A percentile compares a stretch with the other conserved stretches of the same genome.
Conservation (phyloP, 1,140 invertebrate species). For the Agrypnia vestita region DNA sequence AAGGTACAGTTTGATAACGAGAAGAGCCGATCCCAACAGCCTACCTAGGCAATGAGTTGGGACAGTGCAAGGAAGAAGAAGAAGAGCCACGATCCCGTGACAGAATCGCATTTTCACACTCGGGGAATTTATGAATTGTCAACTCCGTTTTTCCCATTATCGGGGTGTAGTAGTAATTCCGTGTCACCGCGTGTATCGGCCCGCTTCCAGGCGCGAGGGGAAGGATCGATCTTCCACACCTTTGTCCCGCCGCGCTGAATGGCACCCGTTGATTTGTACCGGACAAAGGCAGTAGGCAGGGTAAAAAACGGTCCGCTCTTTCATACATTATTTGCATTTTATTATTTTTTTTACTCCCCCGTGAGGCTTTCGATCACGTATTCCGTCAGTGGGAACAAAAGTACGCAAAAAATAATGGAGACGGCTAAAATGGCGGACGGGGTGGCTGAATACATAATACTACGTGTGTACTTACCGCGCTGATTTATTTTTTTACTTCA, state of each 20-base stretch:
- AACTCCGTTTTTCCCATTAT: too few species aligned
- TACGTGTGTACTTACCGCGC: background rate
- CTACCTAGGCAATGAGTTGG: too few species aligned
- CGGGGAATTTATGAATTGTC: too few species aligned
- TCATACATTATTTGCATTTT: constrained; percentile 44
- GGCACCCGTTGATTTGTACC: constrained; percentile 33
- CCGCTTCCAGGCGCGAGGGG: background rate
- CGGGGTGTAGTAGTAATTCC: too few species aligned
- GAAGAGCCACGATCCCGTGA: too few species aligned
- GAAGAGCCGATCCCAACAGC: too few species aligned
- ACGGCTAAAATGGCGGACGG: constrained; percentile 22
- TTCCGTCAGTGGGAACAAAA: constrained; percentile 25
- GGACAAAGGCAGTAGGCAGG: constrained; percentile 17
- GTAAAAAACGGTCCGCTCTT: background rate
- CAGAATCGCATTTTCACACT: too few species aligned
- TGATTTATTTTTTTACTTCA: too few species aligned
- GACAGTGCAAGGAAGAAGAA: too few species aligned
- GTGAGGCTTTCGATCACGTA: constrained; percentile 28
- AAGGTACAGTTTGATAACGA: too few species aligned
- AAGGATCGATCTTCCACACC: background rate
- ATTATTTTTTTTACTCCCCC: constrained; percentile 45
- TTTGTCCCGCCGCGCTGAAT: constrained; percentile 1
- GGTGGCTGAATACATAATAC: background rate
- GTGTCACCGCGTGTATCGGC: background rate
- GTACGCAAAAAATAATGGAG: constrained; percentile 16